These are phyloP conservation scores for Meiosimyza decipiens DNA, from an alignment of 2,888 invertebrate species.

Conservation along the genomic window DNA sequence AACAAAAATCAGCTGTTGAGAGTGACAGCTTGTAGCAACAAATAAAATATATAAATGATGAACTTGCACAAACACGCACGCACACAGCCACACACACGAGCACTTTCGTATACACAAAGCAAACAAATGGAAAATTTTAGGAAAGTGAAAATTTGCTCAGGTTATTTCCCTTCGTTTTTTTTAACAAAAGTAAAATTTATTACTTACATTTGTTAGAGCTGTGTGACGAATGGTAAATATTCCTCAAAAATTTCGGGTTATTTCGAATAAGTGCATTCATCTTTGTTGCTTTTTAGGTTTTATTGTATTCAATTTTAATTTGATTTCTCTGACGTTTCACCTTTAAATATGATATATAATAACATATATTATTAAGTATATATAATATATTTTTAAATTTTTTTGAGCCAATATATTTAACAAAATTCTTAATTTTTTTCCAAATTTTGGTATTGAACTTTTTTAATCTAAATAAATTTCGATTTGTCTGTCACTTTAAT, in stretches of 20 bases:
- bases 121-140: slow-evolving; percentile 25
- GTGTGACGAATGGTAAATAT: background rate
- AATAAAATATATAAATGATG: too few species aligned
- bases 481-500: background rate
- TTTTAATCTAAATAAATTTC: slow-evolving; percentile 10
- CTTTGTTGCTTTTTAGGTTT: slow-evolving; percentile 9
- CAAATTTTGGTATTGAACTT: background rate
- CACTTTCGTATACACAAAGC: too few species aligned
- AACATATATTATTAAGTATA: background rate
- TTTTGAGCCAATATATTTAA: slow-evolving; percentile 10
- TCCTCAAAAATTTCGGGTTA: slow-evolving; percentile 12
- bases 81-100: too few species aligned
- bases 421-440: background rate
- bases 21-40: too few species aligned
- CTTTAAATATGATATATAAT: slow-evolving; percentile 6
- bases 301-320: slow-evolving; percentile 17
- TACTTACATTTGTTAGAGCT: slow-evolving; percentile 33
- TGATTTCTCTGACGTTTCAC: slow-evolving; percentile 28
- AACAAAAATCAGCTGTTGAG: too few species aligned
- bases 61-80: too few species aligned
- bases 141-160: background rate
- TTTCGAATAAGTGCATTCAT: slow-evolving; percentile 31
- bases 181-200: background rate
- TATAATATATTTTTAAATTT: background rate
- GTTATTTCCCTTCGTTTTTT: background rate